Evolutionary conservation across 2,888 invertebrate species (phyloP).

Genomic region (Pachymerium ferrugineum): DNA sequence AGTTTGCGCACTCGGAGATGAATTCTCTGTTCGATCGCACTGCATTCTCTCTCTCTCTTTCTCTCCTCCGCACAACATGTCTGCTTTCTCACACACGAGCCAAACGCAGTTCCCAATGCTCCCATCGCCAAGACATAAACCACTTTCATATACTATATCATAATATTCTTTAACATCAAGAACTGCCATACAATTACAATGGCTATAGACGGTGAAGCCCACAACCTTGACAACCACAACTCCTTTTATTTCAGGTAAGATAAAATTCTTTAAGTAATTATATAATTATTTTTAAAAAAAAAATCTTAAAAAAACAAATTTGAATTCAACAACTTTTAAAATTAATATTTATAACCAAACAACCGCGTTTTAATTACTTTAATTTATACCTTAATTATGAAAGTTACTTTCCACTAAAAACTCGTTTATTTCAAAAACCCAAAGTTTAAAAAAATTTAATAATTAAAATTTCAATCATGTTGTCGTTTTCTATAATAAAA

Average conservation of each 20-base stretch:
- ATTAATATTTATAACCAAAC: too few relatives aligned
- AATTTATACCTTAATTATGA: too few relatives aligned
- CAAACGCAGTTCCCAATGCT: conserved; percentile 10
- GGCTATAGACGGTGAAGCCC: neutral
- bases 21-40: conserved; percentile 5
- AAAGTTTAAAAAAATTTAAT: too few relatives aligned
- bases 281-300: neutral
- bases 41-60: neutral
- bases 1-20: neutral
- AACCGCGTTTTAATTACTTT: too few relatives aligned
- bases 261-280: neutral
- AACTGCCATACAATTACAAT: neutral
- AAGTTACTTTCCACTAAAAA: too few relatives aligned
- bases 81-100: conserved; percentile 7
- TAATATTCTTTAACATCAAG: too few relatives aligned
- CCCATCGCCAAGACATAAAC: neutral
- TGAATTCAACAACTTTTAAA: too few relatives aligned
- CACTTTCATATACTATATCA: neutral
- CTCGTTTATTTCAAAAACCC: too few relatives aligned
- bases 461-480: too few relatives aligned
- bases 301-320: too few relatives aligned
- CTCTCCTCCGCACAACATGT: conserved; percentile 18
- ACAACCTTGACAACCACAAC: neutral
- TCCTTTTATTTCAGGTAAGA: neutral
- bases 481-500: too few relatives aligned